phyloP scores from a whole-genome alignment of 2,888 invertebrate genomes.

The Platycnemis pennipes region DNA sequence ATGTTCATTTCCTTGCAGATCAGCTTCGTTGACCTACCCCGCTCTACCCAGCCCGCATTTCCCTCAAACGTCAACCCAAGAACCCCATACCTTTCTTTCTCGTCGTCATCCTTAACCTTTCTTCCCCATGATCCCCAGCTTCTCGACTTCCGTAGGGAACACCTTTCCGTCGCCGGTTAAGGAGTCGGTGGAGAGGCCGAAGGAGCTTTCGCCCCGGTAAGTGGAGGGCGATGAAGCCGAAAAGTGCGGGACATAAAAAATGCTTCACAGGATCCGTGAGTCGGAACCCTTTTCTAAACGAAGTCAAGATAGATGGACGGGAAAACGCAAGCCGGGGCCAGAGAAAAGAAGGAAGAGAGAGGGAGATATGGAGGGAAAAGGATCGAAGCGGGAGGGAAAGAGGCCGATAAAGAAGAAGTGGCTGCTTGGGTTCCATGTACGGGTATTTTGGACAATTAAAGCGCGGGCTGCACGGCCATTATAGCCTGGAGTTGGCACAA shows the following conservation, averaged over 20 bases:
- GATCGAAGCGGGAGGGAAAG: neutral
- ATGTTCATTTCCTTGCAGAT: conserved; percentile 32
- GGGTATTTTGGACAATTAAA: too few species aligned
- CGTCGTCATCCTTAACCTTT: too few species aligned
- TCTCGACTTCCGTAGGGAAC: neutral
- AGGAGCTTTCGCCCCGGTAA: neutral
- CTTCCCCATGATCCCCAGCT: too few species aligned
- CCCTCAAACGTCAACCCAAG: too few species aligned
- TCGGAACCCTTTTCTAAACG: conserved; percentile 43
- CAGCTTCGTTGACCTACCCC: neutral
- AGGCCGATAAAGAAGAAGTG: too few species aligned
- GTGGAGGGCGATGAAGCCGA: neutral
- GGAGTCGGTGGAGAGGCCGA: neutral
- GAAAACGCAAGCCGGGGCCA: neutral
- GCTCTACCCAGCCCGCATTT: too few species aligned
- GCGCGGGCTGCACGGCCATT: too few species aligned
- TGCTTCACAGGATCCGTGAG: conserved; percentile 24
- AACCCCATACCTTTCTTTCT: too few species aligned
- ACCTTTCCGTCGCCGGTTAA: neutral
- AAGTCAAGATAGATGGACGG: conserved; percentile 47
- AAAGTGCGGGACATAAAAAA: conserved; percentile 5
- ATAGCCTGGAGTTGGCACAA: too few species aligned
- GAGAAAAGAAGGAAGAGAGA: neutral
- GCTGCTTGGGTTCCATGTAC: too few species aligned
- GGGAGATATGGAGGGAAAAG: neutral